Conservation (phyloP, 2,797 vertebrate genomes). For the Coracias cyanogaster region DNA sequence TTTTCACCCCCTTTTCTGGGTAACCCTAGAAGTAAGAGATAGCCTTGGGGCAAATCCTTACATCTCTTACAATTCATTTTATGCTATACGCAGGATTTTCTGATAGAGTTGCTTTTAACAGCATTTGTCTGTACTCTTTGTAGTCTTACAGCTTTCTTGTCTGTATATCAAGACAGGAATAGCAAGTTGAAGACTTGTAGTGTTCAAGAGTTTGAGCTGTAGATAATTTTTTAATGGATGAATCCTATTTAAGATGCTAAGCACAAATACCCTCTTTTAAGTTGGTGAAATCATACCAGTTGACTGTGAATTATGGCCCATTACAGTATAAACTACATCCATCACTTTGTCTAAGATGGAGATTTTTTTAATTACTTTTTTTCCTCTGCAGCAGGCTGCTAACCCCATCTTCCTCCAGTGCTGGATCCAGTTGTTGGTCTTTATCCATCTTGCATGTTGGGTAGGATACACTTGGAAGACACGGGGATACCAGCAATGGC, state of each 20-base stretch:
- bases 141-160: not conserved
- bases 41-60: not conserved
- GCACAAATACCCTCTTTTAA: not conserved
- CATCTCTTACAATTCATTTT: not conserved
- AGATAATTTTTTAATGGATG: not conserved
- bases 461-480: not conserved
- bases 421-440: not conserved
- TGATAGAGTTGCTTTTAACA: not conserved
- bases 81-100: not conserved
- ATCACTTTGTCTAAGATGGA: not conserved
- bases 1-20: not conserved
- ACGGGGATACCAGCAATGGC: not conserved
- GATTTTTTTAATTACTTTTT: not conserved
- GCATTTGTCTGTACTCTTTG: not conserved
- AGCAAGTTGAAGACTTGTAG: not conserved
- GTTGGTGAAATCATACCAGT: not conserved
- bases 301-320: not conserved
- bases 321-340: not conserved
- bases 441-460: not conserved
- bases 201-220: not conserved
- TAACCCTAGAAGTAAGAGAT: not conserved
- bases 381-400: not conserved
- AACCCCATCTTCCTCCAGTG: not conserved
- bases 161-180: not conserved
- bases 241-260: conserved; percentile 7